Evolutionary conservation across 2,113 vertebrate species (phyloP), one percentile per base, ranked within the genome.

Genomic region (Sinocyclocheilus grahami): DNA sequence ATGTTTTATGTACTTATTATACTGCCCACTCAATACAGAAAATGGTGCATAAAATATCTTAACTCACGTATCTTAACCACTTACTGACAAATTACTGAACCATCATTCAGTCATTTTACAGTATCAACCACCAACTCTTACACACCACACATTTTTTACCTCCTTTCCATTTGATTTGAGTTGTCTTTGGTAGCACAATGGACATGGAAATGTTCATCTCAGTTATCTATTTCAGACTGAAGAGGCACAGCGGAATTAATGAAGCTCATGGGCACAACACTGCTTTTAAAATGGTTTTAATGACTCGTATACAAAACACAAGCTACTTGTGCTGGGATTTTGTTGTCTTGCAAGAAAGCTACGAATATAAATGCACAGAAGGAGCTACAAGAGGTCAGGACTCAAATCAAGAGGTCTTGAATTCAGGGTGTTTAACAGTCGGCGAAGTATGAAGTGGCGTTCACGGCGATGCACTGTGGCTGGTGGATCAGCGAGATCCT

Each of bases 401-500:
- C 42, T 46, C 8, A 42, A 8, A 8, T 42, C 42, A 42, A 42
- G 42, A 42, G 42, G 42, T 42, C 18, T 37, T 46, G 42, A 46
- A 46, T 46, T 42, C 33, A 37, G 16, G 5, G 9, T 16, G 0
- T 2, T 5, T 8, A 22, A 82, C 90, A 91, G 2, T 14, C 58
- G 4, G 55, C 12, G 6, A 90, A 86, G 51, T 87, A 89, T 3
- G 62, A 3, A 11, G 83, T 18, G 30, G 24, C 22, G 10, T 42
- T 5, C 12, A 1, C 1, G 14, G 14, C 16, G 48, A 4, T 11
- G 24, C 86, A 90, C 2, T 80, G 18, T 9, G 24, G 33, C 65
- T 85, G 58, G 53, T 84, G 62, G 55, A 87, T 2, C 22, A 74
- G 18, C 9, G 63, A 58, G 9, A 62, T 42, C 33, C 37, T 85